These are phyloP conservation scores for Tiaroga cobitis DNA, from an alignment of 2,797 vertebrate species.

Conservation along the genomic window DNA sequence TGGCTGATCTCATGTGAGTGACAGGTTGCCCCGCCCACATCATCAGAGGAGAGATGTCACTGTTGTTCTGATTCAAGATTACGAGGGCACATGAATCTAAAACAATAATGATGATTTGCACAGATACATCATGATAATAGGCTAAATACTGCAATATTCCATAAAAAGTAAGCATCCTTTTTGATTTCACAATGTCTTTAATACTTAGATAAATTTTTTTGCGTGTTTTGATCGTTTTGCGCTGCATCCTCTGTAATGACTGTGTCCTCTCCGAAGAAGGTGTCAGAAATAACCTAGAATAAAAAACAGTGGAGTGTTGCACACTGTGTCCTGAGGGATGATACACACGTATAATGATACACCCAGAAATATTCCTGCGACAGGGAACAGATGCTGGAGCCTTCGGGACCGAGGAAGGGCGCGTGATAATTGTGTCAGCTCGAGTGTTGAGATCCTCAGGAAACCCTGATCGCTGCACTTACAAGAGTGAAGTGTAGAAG, in stretches of 20 bases:
- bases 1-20: background rate
- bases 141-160: background rate
- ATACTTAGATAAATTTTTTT: background rate
- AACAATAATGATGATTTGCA: background rate
- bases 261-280: background rate
- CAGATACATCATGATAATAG: background rate
- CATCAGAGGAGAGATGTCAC: background rate
- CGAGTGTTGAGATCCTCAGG: background rate
- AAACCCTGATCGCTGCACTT: background rate
- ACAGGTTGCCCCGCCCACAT: background rate
- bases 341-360: background rate
- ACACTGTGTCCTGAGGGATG: background rate
- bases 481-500: background rate
- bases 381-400: background rate
- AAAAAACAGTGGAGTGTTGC: background rate
- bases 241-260: background rate
- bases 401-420: background rate
- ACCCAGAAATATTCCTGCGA: background rate
- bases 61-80: background rate
- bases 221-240: background rate
- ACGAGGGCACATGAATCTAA: background rate
- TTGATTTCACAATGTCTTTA: background rate
- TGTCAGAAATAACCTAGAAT: background rate
- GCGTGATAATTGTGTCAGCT: slow-evolving; percentile 25
- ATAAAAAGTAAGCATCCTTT: background rate